Evolutionary conservation across 37 sponge, comb jelly and placozoan genomes (phyloP).

Genomic region (Tethya wilhelma): DNA sequence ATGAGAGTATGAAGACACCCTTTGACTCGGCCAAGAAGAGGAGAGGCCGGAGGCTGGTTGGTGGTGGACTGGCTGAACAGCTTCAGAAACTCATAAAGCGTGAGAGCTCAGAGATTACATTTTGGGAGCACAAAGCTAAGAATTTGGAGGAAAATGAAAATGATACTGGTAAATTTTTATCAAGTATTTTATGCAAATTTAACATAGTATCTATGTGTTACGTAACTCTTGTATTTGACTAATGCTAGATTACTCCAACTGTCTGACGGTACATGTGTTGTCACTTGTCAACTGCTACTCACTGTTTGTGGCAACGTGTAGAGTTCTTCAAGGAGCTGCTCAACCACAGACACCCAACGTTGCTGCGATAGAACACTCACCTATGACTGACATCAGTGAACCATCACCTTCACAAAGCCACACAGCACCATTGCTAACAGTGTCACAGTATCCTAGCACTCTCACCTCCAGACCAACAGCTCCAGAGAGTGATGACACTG

Average conservation of each 20-base stretch:
- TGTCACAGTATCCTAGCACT: too few species aligned
- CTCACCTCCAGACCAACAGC: not conserved
- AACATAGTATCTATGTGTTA: not conserved
- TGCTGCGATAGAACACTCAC: not conserved
- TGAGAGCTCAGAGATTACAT: slow-evolving; percentile 44
- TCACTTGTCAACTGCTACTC: slow-evolving; percentile 26
- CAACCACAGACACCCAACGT: too few species aligned
- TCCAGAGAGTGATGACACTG: not conserved
- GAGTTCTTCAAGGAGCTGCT: not conserved
- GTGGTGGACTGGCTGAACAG: slow-evolving; percentile 50
- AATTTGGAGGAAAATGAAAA: not conserved
- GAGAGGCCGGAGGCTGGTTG: slow-evolving; percentile 1
- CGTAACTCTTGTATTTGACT: too few species aligned
- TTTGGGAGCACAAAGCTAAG: slow-evolving; percentile 51
- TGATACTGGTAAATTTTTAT: not conserved
- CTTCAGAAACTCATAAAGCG: slow-evolving; percentile 38
- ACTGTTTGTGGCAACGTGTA: slow-evolving; percentile 12
- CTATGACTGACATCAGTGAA: too few species aligned
- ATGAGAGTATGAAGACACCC: slow-evolving; percentile 10
- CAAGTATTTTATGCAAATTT: not conserved
- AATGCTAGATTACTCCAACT: slow-evolving; percentile 12
- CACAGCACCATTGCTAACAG: too few species aligned
- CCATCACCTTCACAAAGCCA: too few species aligned
- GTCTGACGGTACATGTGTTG: slow-evolving; percentile 31
- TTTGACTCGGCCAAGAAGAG: slow-evolving; percentile 27